These are phyloP conservation scores for Phalacrocorax carbo DNA, from an alignment of 2,113 vertebrate genomes.

Conservation along the genomic window DNA sequence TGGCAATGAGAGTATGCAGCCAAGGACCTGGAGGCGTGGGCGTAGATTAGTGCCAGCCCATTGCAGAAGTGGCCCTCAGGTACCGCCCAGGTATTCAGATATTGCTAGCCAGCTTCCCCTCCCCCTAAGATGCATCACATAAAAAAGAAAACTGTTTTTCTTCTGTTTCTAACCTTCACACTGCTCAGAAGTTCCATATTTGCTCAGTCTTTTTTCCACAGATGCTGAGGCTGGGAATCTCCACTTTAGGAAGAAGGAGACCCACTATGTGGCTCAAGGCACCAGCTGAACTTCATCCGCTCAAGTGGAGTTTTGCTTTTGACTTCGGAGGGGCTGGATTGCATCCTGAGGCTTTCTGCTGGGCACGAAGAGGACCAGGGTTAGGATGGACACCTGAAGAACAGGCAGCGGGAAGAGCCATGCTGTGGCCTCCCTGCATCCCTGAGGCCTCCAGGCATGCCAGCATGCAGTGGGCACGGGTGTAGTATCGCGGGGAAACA, in stretches of 20 bases:
- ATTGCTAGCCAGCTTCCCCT: background rate
- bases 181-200: background rate
- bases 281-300: background rate
- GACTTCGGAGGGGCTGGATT: background rate
- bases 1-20: background rate
- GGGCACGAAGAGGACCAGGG: accelerated
- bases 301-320: background rate
- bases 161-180: background rate
- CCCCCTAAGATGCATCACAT: background rate
- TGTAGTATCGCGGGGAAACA: background rate
- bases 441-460: background rate
- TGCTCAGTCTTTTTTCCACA: background rate
- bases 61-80: background rate
- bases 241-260: background rate
- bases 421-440: background rate
- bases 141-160: background rate
- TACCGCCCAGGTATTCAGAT: background rate
- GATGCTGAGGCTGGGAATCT: background rate
- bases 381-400: background rate
- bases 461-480: background rate
- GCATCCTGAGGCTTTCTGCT: background rate
- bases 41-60: background rate
- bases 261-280: background rate
- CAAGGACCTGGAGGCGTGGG: background rate
- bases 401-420: background rate